A percentile compares a stretch with the other conserved stretches of the same genome.
Evolutionary conservation across 2,113 vertebrate genomes (phyloP).

Genomic region (Phylloscopus whistleri): DNA sequence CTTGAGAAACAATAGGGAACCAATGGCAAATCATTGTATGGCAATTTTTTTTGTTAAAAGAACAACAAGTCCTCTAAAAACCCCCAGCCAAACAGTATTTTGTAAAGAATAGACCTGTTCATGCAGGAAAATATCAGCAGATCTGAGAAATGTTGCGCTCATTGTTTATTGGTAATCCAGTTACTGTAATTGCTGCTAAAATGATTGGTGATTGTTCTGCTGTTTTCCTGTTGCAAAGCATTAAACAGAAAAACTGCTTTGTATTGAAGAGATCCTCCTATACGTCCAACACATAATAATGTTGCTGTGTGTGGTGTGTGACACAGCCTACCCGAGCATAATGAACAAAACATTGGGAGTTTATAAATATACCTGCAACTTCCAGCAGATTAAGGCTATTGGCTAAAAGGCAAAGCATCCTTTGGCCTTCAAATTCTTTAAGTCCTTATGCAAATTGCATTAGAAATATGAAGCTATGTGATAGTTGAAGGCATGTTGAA

Average conservation of each 20-base stretch:
- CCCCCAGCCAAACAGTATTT: neutral
- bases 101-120: neutral
- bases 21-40: neutral
- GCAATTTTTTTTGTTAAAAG: neutral
- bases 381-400: neutral
- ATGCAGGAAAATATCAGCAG: neutral
- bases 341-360: neutral
- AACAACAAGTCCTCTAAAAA: neutral
- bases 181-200: constrained; percentile 10
- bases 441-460: neutral
- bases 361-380: neutral
- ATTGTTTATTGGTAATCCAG: neutral
- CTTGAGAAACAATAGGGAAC: neutral
- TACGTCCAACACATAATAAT: neutral
- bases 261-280: neutral
- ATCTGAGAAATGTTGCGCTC: neutral
- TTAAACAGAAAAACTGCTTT: neutral
- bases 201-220: neutral
- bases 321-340: neutral
- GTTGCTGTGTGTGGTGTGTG: neutral
- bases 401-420: neutral
- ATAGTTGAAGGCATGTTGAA: neutral
- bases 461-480: neutral
- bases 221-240: neutral
- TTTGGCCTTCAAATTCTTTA: neutral